Evolutionary conservation across 1,140 invertebrate species (phyloP).

Genomic region (Eriocheir sinensis): DNA sequence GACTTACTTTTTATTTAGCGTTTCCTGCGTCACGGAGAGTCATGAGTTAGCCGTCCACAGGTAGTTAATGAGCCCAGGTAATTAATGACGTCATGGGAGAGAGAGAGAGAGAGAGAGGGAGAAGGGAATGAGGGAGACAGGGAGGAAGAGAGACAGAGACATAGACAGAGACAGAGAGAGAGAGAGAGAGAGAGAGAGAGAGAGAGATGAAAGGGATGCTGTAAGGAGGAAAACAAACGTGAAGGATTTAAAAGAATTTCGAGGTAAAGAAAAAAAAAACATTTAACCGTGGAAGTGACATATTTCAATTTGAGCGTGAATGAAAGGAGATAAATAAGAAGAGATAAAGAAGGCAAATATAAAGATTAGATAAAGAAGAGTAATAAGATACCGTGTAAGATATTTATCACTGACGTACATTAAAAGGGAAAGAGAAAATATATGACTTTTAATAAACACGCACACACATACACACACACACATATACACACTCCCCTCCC

Average conservation of each 20-base stretch:
- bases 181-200: slow-evolving; percentile 2
- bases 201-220: background rate
- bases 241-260: background rate
- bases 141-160: no score
- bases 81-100: background rate
- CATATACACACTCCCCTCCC: no score
- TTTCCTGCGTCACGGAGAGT: no score
- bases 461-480: no score
- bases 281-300: background rate
- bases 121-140: background rate
- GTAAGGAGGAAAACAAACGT: background rate
- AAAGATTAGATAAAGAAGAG: no score
- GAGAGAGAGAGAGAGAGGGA: background rate
- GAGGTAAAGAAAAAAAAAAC: background rate
- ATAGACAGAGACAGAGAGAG: background rate
- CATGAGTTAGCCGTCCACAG: background rate
- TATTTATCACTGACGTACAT: no score
- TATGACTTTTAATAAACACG: no score
- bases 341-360: background rate
- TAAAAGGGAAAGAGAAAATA: no score
- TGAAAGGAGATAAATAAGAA: background rate
- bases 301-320: background rate
- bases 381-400: no score
- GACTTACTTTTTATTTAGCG: no score
- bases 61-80: background rate